phyloP scores from a whole-genome alignment of 1,140 invertebrate genomes.

The Papilio aristodemus region DNA sequence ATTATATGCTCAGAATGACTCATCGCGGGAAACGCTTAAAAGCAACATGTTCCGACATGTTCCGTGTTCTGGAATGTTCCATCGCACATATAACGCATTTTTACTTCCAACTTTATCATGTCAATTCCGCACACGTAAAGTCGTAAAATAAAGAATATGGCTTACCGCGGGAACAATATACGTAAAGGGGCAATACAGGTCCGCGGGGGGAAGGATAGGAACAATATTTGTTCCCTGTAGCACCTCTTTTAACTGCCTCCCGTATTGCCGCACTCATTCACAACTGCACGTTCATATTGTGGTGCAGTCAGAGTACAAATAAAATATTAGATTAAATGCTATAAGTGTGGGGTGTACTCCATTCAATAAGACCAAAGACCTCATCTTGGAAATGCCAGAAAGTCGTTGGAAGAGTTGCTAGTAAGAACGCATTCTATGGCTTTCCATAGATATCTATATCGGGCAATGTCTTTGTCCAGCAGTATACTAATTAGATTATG shows the following conservation, averaged over 20 bases:
- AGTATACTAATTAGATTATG: too few species aligned
- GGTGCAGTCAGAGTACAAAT: background rate
- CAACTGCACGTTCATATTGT: conserved; percentile 28
- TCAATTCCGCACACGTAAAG: conserved; percentile 33
- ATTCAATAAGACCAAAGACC: too few species aligned
- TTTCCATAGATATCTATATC: too few species aligned
- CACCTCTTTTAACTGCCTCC: conserved; percentile 39
- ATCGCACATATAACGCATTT: conserved; percentile 26
- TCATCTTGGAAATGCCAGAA: too few species aligned
- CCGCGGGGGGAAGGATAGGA: conserved; percentile 21
- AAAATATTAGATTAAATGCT: too few species aligned
- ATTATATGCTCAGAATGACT: conserved; percentile 20
- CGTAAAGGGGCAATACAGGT: conserved; percentile 26
- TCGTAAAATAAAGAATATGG: conserved; percentile 35
- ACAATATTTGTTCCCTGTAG: conserved; percentile 40
- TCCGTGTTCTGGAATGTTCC: conserved; percentile 13
- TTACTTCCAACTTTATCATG: conserved; percentile 30
- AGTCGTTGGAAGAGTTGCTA: too few species aligned
- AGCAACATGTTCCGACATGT: conserved; percentile 22
- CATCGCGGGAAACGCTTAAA: background rate
- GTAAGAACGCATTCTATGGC: too few species aligned
- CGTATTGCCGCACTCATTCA: conserved; percentile 34
- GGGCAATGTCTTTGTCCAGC: too few species aligned
- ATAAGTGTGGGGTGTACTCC: too few species aligned
- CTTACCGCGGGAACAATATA: conserved; percentile 32